Base-by-base conservation (phyloP, 2,888 invertebrate species). In the Bellardia pandia region DNA sequence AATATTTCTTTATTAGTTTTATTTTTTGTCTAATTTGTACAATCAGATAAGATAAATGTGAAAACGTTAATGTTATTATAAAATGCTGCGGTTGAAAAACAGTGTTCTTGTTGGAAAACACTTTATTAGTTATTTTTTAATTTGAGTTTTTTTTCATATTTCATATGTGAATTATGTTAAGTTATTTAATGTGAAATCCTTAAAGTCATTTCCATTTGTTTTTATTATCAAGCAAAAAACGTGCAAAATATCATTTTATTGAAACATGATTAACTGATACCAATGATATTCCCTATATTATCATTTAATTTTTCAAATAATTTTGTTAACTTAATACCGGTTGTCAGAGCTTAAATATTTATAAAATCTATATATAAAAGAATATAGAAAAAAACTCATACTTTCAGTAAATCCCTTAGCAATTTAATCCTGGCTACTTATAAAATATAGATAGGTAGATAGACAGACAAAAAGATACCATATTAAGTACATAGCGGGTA, bases 371-470 rank as follows among this genome's bases (percentile, higher is more conserved):
- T 51, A 37, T 2, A 62, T n/a, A 68, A 72, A 6, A n/a, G 14
- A 45, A 11, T 45, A 45, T 45, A 3, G 45, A 13, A 8, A 80
- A 62, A 56, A 71, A 60, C 58, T 71, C n/a, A 51, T 23, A 30
- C 33, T 11, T 68, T 30, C 11, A 8, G 66, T 66, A 77, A 77
- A 72, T 86, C 79, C 69, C 71, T 66, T 64, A 72, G 66, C 64
- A 62, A 68, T 60, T 74, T 74, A 83, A 79, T 75, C 75, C 60
- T 83, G 83, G 23, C 40, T 66, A 68, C 66, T 85, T 40, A 23
- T 56, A 64, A 1, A 23, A 23, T 0, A 80, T 42, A 53, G 30
- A 60, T 0, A 48, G 48, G 14, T 8, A n/a, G 13, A 1, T 66
- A 45, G 6, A 45, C 53, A 37, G 62, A 71, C 37, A 62, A 48